Evolutionary conservation across 2,888 invertebrate genomes (phyloP).

Genomic region (Thymelicus lineola): DNA sequence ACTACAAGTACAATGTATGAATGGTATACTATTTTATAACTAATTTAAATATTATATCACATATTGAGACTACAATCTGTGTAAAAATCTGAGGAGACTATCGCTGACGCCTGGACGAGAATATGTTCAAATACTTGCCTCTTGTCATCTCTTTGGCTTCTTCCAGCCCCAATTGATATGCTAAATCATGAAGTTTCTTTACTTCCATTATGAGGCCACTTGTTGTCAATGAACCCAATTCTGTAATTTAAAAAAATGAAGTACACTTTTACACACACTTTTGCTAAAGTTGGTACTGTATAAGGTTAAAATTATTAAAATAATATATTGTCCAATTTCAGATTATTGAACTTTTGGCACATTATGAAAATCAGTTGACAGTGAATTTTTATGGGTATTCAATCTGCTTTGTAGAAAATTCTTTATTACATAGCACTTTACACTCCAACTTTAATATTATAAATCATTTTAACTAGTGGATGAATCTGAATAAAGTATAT

Average conservation of each 20-base stretch:
- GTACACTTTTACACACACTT: too few species aligned
- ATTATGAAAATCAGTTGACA: too few species aligned
- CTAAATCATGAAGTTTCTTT: slow-evolving; percentile 96
- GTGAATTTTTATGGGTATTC: too few species aligned
- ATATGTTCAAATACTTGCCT: slow-evolving; percentile 97
- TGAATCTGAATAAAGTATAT: too few species aligned
- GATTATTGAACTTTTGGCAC: too few species aligned
- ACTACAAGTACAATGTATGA: not conserved
- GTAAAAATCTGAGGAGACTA: slow-evolving; percentile 44
- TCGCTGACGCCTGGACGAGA: slow-evolving; percentile 73
- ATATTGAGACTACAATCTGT: not conserved
- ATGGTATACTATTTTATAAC: not conserved
- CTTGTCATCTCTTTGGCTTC: slow-evolving; percentile 98
- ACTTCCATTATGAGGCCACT: slow-evolving; percentile 96
- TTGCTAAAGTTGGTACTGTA: too few species aligned
- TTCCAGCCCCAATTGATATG: slow-evolving; percentile 96
- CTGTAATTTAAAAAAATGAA: slow-evolving; percentile 74
- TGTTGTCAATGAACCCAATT: slow-evolving; percentile 90
- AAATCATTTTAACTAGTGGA: too few species aligned
- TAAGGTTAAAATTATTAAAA: too few species aligned
- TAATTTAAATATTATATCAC: not conserved
- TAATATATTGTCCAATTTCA: too few species aligned
- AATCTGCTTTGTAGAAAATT: too few species aligned
- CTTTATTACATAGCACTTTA: too few species aligned
- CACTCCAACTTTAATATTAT: too few species aligned